phyloP scores from a whole-genome alignment of 2,888 invertebrate genomes.

The Tetrapedia diversipes region DNA sequence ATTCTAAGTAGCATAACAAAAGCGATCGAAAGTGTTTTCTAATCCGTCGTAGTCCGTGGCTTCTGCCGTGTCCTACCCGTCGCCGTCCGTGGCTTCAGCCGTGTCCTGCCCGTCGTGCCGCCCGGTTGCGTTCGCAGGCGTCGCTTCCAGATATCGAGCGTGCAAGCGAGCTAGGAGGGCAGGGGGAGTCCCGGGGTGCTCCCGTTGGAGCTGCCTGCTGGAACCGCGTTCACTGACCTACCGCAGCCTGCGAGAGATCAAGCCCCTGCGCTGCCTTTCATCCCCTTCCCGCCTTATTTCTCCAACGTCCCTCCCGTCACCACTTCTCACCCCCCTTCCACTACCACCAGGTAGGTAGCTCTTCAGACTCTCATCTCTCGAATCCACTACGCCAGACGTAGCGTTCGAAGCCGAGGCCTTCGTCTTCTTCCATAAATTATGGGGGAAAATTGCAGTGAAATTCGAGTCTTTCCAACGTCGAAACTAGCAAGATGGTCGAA shows the following conservation, averaged over 20 bases:
- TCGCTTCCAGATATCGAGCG: conserved; percentile 80
- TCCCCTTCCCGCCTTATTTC: conserved; percentile 17
- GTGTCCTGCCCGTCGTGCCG: neutral
- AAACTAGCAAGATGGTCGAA: no score
- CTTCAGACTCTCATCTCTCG: conserved; percentile 17
- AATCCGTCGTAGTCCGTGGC: conserved; percentile 1
- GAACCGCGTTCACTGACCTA: conserved; percentile 79
- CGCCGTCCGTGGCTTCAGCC: neutral
- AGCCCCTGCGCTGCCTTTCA: no score
- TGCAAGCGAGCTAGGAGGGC: conserved; percentile 65
- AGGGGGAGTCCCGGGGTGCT: conserved; percentile 73
- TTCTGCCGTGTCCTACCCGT: neutral
- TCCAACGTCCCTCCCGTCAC: conserved; percentile 16
- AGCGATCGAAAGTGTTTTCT: conserved; percentile 12
- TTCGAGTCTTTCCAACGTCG: no score
- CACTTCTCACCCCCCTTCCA: conserved; percentile 6
- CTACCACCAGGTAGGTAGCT: neutral
- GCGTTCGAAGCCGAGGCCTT: neutral
- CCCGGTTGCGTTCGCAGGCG: conserved; percentile 37
- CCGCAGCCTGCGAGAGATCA: conserved; percentile 62
- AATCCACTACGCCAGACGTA: conserved; percentile 5
- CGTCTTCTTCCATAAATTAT: no score
- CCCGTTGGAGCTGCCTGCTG: conserved; percentile 72
- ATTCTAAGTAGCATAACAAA: neutral
- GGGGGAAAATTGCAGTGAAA: no score